phyloP scores from a whole-genome alignment of 2,888 invertebrate species.

The Allophyes oxyacanthae region DNA sequence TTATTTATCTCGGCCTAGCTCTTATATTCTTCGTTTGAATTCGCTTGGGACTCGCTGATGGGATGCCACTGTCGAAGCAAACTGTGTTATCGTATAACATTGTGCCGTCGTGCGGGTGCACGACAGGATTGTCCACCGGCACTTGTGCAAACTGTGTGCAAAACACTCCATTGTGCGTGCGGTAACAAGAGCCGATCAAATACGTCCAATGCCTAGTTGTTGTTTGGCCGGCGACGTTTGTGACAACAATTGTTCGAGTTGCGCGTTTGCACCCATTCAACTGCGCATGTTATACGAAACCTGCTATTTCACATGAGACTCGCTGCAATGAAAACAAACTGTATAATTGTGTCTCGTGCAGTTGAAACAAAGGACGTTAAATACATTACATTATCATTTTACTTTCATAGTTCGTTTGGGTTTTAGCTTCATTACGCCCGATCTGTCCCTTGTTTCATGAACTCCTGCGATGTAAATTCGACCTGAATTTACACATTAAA shows the following conservation, averaged over 20 bases:
- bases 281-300: slow-evolving; percentile 40
- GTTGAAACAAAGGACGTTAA: slow-evolving; percentile 28
- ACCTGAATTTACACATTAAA: too few relatives aligned
- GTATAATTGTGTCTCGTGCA: slow-evolving; percentile 33
- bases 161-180: slow-evolving; percentile 73
- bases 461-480: too few relatives aligned
- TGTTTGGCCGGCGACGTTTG: slow-evolving; percentile 47
- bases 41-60: not conserved
- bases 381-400: slow-evolving; percentile 18
- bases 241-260: slow-evolving; percentile 57
- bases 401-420: not conserved
- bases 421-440: too few relatives aligned
- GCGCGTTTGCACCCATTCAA: slow-evolving; percentile 47
- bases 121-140: slow-evolving; percentile 65
- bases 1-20: slow-evolving; percentile 18
- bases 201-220: slow-evolving; percentile 54
- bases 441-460: not conserved
- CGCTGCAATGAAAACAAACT: slow-evolving; percentile 43
- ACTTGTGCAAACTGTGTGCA: slow-evolving; percentile 75
- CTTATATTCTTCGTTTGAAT: slow-evolving; percentile 8
- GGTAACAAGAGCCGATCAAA: slow-evolving; percentile 58
- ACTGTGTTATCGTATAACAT: slow-evolving; percentile 20
- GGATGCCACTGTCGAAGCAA: slow-evolving; percentile 11
- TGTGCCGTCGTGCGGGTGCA: slow-evolving; percentile 21
- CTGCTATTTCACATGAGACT: slow-evolving; percentile 44